Evolutionary conservation across 2,888 invertebrate genomes (phyloP).

Genomic region (Gastracanthus pulcherrimus): DNA sequence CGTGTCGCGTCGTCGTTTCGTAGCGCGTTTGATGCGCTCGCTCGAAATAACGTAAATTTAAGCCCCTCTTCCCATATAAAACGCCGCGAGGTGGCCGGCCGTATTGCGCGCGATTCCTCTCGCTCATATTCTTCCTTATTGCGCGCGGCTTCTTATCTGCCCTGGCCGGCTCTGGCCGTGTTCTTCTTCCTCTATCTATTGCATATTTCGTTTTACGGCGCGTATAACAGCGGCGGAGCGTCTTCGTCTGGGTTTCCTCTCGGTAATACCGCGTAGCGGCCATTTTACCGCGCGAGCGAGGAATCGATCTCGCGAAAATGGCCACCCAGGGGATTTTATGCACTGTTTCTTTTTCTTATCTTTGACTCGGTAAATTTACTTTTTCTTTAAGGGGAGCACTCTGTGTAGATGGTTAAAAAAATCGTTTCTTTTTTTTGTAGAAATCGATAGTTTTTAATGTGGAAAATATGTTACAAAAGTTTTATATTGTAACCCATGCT

Average conservation of each 20-base stretch:
- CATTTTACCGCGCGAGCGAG: conserved; percentile 49
- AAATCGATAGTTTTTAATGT: too few species aligned
- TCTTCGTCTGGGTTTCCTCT: neutral
- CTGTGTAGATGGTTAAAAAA: too few species aligned
- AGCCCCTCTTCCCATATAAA: conserved; percentile 24
- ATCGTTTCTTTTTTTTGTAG: too few species aligned
- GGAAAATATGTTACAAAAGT: too few species aligned
- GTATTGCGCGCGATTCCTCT: conserved; percentile 52
- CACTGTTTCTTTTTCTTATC: neutral
- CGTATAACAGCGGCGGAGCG: conserved; percentile 59
- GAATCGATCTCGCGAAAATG: conserved; percentile 61
- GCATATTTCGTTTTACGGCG: conserved; percentile 70
- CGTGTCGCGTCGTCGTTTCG: neutral
- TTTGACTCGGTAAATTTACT: too few species aligned
- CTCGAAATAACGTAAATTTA: conserved; percentile 45
- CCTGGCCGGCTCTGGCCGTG: too few species aligned
- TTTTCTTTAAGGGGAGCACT: too few species aligned
- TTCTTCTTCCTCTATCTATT: conserved; percentile 60
- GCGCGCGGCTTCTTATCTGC: conserved; percentile 40
- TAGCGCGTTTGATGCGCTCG: neutral
- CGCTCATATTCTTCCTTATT: conserved; percentile 51
- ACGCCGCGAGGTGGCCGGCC: too few species aligned
- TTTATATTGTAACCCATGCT: too few species aligned
- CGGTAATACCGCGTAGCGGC: neutral
- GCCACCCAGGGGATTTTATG: too few species aligned